Evolutionary conservation across 2,888 invertebrate genomes (phyloP).

Genomic region (Machimus rusticus): DNA sequence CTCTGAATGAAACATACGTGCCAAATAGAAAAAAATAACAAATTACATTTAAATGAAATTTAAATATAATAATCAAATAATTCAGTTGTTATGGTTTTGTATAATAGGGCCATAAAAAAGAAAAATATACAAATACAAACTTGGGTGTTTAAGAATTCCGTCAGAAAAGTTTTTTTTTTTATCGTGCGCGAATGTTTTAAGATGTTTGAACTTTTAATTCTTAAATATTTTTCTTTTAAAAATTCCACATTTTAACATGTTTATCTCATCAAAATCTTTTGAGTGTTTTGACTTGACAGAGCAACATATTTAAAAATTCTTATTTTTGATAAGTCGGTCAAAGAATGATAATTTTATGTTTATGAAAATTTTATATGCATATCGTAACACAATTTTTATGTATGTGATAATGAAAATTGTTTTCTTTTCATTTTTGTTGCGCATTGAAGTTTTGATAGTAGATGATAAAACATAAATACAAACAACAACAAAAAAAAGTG

Average conservation of each 20-base stretch:
- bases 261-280: not conserved
- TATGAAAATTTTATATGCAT: constrained; percentile 12
- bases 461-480: not conserved
- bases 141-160: no score
- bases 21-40: no score
- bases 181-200: no score
- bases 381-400: constrained; percentile 16
- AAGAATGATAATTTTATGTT: not conserved
- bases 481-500: not conserved
- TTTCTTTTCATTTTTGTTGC: not conserved
- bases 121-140: no score
- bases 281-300: not conserved
- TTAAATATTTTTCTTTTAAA: no score
- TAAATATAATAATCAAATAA: no score
- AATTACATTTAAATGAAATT: no score
- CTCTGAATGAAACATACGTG: no score
- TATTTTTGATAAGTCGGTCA: not conserved
- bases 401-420: constrained; percentile 1
- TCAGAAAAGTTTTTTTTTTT: no score
- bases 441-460: constrained; percentile 1
- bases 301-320: not conserved
- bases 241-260: not conserved
- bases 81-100: no score
- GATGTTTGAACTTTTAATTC: no score
- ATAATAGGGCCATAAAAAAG: no score